phyloP scores from a whole-genome alignment of 1,140 invertebrate species.

The Drosophila carrolli region DNA sequence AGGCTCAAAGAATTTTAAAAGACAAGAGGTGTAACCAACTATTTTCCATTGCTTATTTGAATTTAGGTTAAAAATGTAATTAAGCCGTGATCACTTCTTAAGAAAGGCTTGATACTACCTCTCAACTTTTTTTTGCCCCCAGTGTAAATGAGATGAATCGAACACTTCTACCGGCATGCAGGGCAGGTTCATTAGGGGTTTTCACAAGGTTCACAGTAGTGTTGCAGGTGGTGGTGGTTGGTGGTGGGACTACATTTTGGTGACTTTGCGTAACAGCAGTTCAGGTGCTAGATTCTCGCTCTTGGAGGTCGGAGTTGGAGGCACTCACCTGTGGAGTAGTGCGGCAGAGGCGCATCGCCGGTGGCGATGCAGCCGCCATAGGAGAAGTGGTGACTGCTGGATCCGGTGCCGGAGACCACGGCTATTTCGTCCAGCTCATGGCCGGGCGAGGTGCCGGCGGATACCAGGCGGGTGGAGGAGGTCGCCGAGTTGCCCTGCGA shows the following conservation, averaged over 20 bases:
- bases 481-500: slow-evolving; percentile 85
- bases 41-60: too few relatives aligned
- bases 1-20: too few relatives aligned
- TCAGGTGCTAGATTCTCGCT: slow-evolving; percentile 30
- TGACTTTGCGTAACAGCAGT: slow-evolving; percentile 36
- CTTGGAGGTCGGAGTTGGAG: neutral
- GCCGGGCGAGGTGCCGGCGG: slow-evolving; percentile 86
- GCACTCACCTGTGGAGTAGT: slow-evolving; percentile 87
- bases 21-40: too few relatives aligned
- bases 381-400: slow-evolving; percentile 86
- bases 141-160: slow-evolving; percentile 25
- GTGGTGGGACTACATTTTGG: slow-evolving; percentile 40
- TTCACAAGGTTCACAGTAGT: slow-evolving; percentile 36
- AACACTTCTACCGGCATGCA: slow-evolving; percentile 48
- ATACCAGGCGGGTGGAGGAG: slow-evolving; percentile 85
- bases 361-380: slow-evolving; percentile 86
- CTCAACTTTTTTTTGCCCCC: neutral
- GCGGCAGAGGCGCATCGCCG: slow-evolving; percentile 85
- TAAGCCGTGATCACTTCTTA: too few relatives aligned
- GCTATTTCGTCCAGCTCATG: slow-evolving; percentile 92
- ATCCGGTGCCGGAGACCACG: slow-evolving; percentile 88
- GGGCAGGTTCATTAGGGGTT: slow-evolving; percentile 32
- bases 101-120: too few relatives aligned
- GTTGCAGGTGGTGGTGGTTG: slow-evolving; percentile 21
- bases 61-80: too few relatives aligned